Percentiles rank a stretch among this genome's conserved stretches.
Conservation (phyloP, 2,113 vertebrate species). For the Alethe castanea region DNA sequence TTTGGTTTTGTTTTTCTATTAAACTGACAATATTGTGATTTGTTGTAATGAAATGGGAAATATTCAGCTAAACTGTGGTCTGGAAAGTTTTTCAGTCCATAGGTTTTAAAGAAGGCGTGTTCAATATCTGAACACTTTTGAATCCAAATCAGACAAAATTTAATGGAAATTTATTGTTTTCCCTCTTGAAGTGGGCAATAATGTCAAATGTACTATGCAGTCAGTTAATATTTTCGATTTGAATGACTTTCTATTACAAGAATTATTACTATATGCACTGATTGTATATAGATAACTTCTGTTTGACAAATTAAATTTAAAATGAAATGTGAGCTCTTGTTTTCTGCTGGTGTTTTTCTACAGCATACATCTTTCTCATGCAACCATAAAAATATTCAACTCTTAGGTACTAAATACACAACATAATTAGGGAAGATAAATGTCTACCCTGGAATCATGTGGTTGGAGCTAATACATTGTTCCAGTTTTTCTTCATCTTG, state of each 20-base stretch:
- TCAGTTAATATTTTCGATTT: slow-evolving; percentile 87
- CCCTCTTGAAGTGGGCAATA: slow-evolving; percentile 85
- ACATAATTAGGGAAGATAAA: not conserved
- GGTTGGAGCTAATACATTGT: not conserved
- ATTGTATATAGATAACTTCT: slow-evolving; percentile 92
- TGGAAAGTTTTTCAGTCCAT: slow-evolving; percentile 57
- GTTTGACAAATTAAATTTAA: slow-evolving; percentile 94
- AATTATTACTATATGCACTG: slow-evolving; percentile 88
- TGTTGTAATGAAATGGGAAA: slow-evolving; percentile 65
- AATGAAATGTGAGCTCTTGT: slow-evolving; percentile 69
- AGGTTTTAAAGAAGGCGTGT: slow-evolving; percentile 62
- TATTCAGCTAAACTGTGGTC: slow-evolving; percentile 66
- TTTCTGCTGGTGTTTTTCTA: slow-evolving; percentile 66
- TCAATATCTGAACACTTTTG: slow-evolving; percentile 63
- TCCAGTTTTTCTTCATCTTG: not conserved
- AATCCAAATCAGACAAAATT: slow-evolving; percentile 74
- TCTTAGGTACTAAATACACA: not conserved
- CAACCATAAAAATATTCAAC: slow-evolving; percentile 35
- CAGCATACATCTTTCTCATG: slow-evolving; percentile 6
- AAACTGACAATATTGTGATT: slow-evolving; percentile 67
- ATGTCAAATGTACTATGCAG: slow-evolving; percentile 94
- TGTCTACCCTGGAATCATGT: not conserved
- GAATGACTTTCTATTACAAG: slow-evolving; percentile 81
- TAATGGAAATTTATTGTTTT: slow-evolving; percentile 75
- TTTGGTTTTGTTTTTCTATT: slow-evolving; percentile 49